Percentiles rank a stretch among this genome's conserved stretches.
These are phyloP conservation scores for Andrena bucephala DNA, from an alignment of 2,888 invertebrate species.

Conservation along the genomic window DNA sequence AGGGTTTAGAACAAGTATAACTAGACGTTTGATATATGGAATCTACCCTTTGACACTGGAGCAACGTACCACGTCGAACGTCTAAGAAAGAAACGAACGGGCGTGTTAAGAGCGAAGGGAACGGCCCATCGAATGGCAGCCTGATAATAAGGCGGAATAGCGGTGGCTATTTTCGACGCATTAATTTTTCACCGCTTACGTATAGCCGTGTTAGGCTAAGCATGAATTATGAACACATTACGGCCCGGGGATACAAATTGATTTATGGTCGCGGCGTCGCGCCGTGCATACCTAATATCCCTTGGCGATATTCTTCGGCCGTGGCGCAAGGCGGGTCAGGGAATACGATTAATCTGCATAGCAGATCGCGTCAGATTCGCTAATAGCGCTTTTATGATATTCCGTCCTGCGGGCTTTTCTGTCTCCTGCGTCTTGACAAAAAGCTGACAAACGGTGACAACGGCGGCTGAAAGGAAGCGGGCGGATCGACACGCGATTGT, in stretches of 20 bases:
- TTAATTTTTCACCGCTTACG: conserved; percentile 80
- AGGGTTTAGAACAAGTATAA: no score
- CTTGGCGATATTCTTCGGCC: conserved; percentile 77
- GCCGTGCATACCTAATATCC: conserved; percentile 83
- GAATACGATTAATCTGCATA: conserved; percentile 81
- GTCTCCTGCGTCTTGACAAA: conserved; percentile 44
- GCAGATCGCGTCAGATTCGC: conserved; percentile 74
- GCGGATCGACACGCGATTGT: no score
- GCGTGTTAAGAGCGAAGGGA: background rate
- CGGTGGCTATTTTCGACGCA: conserved; percentile 72
- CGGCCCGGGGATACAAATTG: conserved; percentile 81
- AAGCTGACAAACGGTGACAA: conserved; percentile 10
- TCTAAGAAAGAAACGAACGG: conserved; percentile 10
- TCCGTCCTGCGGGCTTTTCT: conserved; percentile 49
- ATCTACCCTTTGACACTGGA: no score
- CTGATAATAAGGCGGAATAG: conserved; percentile 56
- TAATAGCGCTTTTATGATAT: conserved; percentile 74
- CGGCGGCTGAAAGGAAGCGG: no score
- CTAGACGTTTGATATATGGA: no score
- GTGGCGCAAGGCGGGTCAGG: conserved; percentile 73
- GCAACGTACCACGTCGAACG: no score
- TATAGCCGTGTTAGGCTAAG: conserved; percentile 79
- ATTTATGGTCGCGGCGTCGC: conserved; percentile 82
- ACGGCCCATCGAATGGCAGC: conserved; percentile 6
- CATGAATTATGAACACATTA: conserved; percentile 85